Conservation (phyloP, 2,113 vertebrate species). For the Bubo bubo region DNA sequence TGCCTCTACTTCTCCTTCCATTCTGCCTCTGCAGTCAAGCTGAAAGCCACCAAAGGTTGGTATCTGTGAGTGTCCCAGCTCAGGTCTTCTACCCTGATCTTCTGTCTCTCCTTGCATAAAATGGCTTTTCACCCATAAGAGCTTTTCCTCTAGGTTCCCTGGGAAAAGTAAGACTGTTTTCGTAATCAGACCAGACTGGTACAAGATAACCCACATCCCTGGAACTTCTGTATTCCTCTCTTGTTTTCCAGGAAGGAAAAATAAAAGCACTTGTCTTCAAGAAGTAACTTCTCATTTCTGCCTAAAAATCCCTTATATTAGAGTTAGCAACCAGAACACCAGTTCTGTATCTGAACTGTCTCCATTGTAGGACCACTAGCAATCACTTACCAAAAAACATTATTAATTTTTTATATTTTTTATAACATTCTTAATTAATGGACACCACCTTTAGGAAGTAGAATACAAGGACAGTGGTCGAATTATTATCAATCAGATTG, state of each 20-base stretch:
- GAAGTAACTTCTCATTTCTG: not conserved
- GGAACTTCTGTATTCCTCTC: not conserved
- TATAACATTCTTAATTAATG: not conserved
- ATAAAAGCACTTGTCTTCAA: not conserved
- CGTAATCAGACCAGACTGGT: not conserved
- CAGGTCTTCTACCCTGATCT: not conserved
- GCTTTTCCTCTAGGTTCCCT: not conserved
- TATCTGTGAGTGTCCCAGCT: not conserved
- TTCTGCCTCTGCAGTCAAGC: not conserved
- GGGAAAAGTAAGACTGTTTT: not conserved
- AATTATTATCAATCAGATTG: not conserved
- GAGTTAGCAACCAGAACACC: not conserved
- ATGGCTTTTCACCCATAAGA: not conserved
- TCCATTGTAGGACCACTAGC: not conserved
- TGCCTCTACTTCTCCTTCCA: not conserved
- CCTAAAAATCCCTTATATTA: not conserved
- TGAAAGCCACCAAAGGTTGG: not conserved
- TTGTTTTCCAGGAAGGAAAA: not conserved
- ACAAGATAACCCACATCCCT: not conserved
- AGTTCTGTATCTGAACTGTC: not conserved
- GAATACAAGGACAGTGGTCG: not conserved
- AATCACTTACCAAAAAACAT: not conserved
- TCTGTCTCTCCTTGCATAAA: not conserved
- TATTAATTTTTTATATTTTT: not conserved
- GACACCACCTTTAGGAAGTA: not conserved